These are phyloP conservation scores for Notodonta dromedarius DNA, from an alignment of 2,888 invertebrate species.

Conservation along the genomic window DNA sequence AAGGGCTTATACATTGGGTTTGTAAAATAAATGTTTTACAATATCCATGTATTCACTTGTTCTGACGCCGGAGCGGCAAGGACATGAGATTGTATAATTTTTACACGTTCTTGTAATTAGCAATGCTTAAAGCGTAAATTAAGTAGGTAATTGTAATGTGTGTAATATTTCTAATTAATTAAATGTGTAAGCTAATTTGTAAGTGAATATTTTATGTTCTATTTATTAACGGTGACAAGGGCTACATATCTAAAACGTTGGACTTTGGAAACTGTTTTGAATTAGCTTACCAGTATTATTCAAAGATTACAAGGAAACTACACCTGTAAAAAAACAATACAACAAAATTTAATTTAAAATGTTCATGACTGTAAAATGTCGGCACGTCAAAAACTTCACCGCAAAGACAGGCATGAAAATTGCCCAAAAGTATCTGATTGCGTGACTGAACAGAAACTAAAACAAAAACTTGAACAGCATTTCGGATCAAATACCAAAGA, in stretches of 20 bases:
- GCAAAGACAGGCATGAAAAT: not conserved
- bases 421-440: not conserved
- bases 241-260: not conserved
- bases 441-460: no score
- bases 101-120: slow-evolving; percentile 27
- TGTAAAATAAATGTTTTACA: slow-evolving; percentile 9
- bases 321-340: no score
- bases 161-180: slow-evolving; percentile 21
- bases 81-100: slow-evolving; percentile 20
- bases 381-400: not conserved
- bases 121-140: slow-evolving; percentile 44
- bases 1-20: slow-evolving; percentile 26
- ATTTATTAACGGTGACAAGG: not conserved
- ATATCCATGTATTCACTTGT: not conserved
- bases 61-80: not conserved
- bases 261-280: not conserved
- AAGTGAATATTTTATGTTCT: not conserved
- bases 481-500: not conserved
- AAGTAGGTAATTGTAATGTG: slow-evolving; percentile 34
- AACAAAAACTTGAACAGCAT: not conserved
- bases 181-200: not conserved
- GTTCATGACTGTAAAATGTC: not conserved
- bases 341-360: not conserved
- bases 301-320: not conserved
- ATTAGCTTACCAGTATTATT: not conserved